Evolutionary conservation across 2,888 invertebrate genomes (phyloP).

Genomic region (Acronicta alni): DNA sequence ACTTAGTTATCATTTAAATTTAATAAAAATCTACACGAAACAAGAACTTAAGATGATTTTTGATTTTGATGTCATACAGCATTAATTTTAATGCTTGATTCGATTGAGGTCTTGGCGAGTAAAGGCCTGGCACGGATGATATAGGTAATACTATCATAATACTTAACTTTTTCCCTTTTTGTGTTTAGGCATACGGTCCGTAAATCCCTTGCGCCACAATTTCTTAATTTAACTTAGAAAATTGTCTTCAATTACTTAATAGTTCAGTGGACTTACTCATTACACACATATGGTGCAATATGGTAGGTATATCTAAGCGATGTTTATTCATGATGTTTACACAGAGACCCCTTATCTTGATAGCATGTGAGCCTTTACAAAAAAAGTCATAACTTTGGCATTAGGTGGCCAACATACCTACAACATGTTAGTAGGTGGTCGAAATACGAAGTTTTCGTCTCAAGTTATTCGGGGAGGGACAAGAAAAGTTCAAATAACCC

Average conservation of each 20-base stretch:
- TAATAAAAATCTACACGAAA: too few species aligned
- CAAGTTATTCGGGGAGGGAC: conserved; percentile 73
- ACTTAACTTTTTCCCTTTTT: too few species aligned
- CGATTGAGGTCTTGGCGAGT: too few species aligned
- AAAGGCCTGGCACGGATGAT: too few species aligned
- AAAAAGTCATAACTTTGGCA: conserved; percentile 65
- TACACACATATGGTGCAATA: neutral
- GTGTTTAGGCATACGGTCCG: too few species aligned
- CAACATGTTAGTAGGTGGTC: conserved; percentile 64
- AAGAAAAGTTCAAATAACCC: conserved; percentile 82
- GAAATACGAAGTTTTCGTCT: conserved; percentile 69
- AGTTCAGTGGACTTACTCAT: neutral
- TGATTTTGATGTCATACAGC: too few species aligned
- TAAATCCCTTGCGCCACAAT: too few species aligned
- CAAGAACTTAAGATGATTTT: too few species aligned
- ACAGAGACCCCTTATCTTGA: conserved; percentile 23
- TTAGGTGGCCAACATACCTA: conserved; percentile 55
- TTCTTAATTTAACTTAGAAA: too few species aligned
- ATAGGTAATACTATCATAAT: too few species aligned
- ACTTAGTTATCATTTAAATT: too few species aligned
- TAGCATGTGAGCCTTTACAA: conserved; percentile 30
- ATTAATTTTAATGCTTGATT: too few species aligned
- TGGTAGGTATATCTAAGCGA: neutral
- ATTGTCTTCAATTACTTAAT: neutral
- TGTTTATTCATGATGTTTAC: conserved; percentile 30